phyloP scores from a whole-genome alignment of 2,888 invertebrate species.

The Eristalinus aeneus region DNA sequence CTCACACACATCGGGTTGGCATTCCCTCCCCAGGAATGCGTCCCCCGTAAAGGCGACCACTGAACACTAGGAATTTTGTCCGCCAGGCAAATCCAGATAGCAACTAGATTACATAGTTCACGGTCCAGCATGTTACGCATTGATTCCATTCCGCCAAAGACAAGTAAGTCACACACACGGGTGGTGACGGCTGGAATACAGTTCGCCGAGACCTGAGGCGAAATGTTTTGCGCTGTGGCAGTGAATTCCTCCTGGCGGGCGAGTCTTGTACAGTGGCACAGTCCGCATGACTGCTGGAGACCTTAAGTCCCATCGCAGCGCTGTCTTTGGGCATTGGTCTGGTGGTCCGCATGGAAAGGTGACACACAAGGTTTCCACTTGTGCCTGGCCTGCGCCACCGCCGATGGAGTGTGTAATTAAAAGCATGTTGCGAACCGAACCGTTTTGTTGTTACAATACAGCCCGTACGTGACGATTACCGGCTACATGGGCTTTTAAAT shows the following conservation, averaged over 20 bases:
- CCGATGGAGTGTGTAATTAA: conserved; percentile 66
- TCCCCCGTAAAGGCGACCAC: conserved; percentile 47
- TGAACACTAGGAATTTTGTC: conserved; percentile 66
- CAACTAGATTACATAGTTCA: conserved; percentile 70
- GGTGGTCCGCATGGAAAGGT: conserved; percentile 26
- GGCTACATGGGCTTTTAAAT: conserved; percentile 61
- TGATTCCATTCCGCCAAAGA: conserved; percentile 59
- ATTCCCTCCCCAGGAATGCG: conserved; percentile 38
- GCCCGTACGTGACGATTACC: conserved; percentile 69
- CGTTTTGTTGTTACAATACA: conserved; percentile 66
- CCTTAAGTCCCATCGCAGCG: conserved; percentile 28
- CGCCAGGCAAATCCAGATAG: conserved; percentile 28
- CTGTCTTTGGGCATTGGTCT: conserved; percentile 25
- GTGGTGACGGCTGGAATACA: neutral
- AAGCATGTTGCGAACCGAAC: conserved; percentile 67
- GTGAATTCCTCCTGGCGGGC: conserved; percentile 37
- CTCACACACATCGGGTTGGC: conserved; percentile 16
- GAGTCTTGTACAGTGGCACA: conserved; percentile 16
- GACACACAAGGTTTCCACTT: conserved; percentile 66
- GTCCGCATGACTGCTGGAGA: neutral
- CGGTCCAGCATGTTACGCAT: conserved; percentile 68
- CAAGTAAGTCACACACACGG: conserved; percentile 64
- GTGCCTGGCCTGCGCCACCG: conserved; percentile 36
- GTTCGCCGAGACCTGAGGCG: neutral
- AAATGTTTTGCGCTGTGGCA: conserved; percentile 34